Percentiles rank a stretch among this genome's conserved stretches.
Conservation (phyloP, 2,797 vertebrate genomes). For the Triplophysa bombifrons region DNA sequence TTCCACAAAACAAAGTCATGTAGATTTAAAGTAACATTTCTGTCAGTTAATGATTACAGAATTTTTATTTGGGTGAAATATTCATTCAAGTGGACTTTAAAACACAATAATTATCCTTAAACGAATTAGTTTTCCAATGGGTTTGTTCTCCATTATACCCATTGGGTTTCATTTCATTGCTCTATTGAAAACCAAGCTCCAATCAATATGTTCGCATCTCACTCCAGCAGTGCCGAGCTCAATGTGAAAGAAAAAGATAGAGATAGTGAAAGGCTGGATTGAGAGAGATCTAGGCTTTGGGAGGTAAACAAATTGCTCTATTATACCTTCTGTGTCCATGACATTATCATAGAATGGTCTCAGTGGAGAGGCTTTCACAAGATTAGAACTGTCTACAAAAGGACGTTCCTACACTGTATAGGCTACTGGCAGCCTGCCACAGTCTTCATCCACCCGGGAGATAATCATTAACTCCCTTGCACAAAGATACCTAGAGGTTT, state of each 20-base stretch:
- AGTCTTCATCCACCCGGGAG: constrained; percentile 27
- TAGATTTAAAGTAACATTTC: not conserved
- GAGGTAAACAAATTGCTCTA: constrained; percentile 82
- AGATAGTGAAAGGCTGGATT: constrained; percentile 20
- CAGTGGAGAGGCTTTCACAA: constrained; percentile 65
- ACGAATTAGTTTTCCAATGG: constrained; percentile 32
- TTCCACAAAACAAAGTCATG: not conserved
- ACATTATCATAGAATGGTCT: constrained; percentile 72
- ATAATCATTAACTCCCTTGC: constrained; percentile 59
- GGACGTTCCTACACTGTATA: constrained; percentile 42
- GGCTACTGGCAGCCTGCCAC: constrained; percentile 24
- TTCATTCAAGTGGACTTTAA: constrained; percentile 13
- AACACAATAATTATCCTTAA: constrained; percentile 17
- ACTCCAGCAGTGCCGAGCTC: constrained; percentile 21
- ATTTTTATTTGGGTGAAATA: not conserved
- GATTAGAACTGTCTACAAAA: constrained; percentile 66
- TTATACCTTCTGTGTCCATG: constrained; percentile 73
- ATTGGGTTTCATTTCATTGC: constrained; percentile 13
- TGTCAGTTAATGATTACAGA: not conserved
- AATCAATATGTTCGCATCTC: constrained; percentile 42
- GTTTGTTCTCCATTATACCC: not conserved
- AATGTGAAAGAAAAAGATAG: constrained; percentile 19
- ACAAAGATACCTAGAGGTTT: constrained; percentile 40
- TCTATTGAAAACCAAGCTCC: constrained; percentile 21
- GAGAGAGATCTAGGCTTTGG: constrained; percentile 69